Base-by-base conservation (phyloP, 2,888 invertebrate genomes). In the Conops quadrifasciatus region DNA sequence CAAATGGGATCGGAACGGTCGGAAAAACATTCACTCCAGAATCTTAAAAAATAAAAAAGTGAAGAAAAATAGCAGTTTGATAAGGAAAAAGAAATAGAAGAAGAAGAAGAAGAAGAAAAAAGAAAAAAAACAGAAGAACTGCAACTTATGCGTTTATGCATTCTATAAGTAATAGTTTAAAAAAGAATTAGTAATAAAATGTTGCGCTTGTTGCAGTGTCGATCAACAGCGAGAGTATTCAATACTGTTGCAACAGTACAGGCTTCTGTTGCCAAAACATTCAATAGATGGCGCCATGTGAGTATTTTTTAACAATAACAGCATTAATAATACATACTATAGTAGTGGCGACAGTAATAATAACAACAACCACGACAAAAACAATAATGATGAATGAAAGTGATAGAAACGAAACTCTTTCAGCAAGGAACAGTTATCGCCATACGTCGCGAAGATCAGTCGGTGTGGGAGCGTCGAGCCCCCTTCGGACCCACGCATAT, bases 401-500 rank as follows among this genome's bases (percentile, higher is more conserved):
- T 16, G 19, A 43, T 43, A 19, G 11, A 9, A 53, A 21, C 7
- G 11, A 21, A 11, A 19, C n/a, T 53, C 3, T 67, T 77, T 60
- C 80, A 91, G 88, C 86, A 87, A 75, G 90, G 90, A 15, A 91
- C 91, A 80, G 89, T 93, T 30, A 92, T 96, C 79, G 96, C 95
- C 2, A 93, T 96, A 77, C 89, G 96, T 19, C 88, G 96, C 67
- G 96, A 97, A 86, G 96, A 96, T 86, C 96, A 96, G 84, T 94
- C 95, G 79, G 95, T 97, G 82, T 97, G 96, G 96, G 96, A 97
- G 85, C 87, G 99, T 74, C 88, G 99, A 73, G 98, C 99, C 0
- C 97, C 99, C 0, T 91, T 99, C 75, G 92, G 96, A 0, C 99
- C 99, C 0, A 85, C 89, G 28, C 97, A 98, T 82, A 98, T 99